Base-by-base conservation (phyloP, 2,888 invertebrate species). In the Anorthoa munda region DNA sequence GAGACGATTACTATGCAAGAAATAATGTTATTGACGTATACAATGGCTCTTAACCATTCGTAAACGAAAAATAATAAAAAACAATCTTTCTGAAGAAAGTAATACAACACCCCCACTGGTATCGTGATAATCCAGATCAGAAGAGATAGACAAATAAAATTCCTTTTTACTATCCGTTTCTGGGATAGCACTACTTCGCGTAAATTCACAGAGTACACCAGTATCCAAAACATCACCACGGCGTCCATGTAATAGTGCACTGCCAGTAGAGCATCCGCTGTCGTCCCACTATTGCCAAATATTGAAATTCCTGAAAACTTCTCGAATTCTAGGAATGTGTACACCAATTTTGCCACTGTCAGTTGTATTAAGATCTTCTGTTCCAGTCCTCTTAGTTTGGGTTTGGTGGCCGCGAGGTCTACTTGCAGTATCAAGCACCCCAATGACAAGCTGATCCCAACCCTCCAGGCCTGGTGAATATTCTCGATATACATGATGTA, bases 101-200 rank as follows among this genome's bases (percentile, higher is more conserved):
- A 39, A 39, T 9, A 9, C 9, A 90, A 13, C 2, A 89, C 23
- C 1, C 92, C 92, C 0, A 93, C 39, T 0, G 90, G 90, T 17
- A 92, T 60, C 1, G 90, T 86, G 1, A 89, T 26, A 0, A 83
- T 46, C 93, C 93, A 94, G 31, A 92, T 82, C 0, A 87, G 21
- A 2, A 87, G 18, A 0, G 90, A 90, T 0, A 89, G 65, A 0
- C 86, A 2, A 0, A 81, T 17, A 2, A 93, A 80, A 46, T 84
- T 90, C 13, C 72, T 75, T 39, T 88, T 88, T 15, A 84, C 80
- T 3, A 84, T 61, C 2, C 81, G 77, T 23, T 91, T 90, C 39
- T 93, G 94, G 2, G 89, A 56, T 0, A 94, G 89, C n/a, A 93
- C 89, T 86, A 94, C 93, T 23, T 92, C 90, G 79, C 93, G 94